These are phyloP conservation scores for Arenaria interpres DNA, from an alignment of 2,113 vertebrate genomes.

Conservation along the genomic window DNA sequence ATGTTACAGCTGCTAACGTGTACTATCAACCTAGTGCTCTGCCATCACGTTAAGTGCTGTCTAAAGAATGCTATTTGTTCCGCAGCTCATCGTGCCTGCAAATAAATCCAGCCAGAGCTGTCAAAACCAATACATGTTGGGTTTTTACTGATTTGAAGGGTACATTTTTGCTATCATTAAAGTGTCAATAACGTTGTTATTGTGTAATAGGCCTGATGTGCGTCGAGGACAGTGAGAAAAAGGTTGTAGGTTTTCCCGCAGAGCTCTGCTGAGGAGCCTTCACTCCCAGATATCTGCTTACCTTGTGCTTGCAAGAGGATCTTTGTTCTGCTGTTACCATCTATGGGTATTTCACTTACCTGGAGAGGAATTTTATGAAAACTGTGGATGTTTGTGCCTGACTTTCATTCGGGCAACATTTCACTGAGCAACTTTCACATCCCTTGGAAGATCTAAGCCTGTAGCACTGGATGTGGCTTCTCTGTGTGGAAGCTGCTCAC, in stretches of 20 bases:
- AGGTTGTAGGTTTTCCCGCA: neutral
- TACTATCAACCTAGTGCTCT: conserved; percentile 4
- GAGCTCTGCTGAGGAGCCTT: neutral
- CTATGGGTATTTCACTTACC: neutral
- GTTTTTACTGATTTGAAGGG: neutral
- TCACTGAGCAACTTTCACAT: neutral
- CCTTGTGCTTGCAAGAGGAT: neutral
- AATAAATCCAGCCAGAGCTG: conserved; percentile 42
- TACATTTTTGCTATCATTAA: conserved; percentile 40
- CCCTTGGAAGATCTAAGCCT: neutral
- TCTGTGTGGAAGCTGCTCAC: neutral
- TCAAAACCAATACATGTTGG: conserved; percentile 31
- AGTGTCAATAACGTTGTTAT: neutral
- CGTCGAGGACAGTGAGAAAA: neutral
- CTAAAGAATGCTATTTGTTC: conserved; percentile 30
- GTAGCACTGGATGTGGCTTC: neutral
- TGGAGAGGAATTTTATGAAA: neutral
- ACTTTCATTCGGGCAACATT: neutral
- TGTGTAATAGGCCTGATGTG: conserved; percentile 15
- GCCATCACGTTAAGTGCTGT: conserved; percentile 13
- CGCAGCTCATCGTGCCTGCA: conserved; percentile 2
- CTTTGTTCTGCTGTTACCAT: neutral
- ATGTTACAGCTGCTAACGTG: neutral
- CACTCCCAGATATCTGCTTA: neutral
- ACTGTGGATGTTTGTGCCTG: neutral